phyloP scores from a whole-genome alignment of 2,888 invertebrate species.

The Bibio marci region DNA sequence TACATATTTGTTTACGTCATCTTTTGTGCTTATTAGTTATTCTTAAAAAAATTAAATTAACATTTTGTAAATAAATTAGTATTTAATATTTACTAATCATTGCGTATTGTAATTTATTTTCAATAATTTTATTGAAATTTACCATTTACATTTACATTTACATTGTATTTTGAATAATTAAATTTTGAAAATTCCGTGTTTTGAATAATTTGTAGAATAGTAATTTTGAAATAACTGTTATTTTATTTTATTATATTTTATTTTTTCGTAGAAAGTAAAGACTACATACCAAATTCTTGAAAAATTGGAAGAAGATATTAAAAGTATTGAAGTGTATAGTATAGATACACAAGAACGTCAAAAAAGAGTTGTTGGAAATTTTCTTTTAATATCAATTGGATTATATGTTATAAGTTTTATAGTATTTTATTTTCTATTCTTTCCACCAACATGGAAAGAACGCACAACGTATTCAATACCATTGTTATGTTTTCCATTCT shows the following conservation, averaged over 20 bases:
- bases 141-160: too few relatives aligned
- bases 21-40: slow-evolving; percentile 1
- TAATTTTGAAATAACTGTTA: slow-evolving; percentile 7
- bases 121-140: too few relatives aligned
- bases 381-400: slow-evolving; percentile 51
- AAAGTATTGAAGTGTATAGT: slow-evolving; percentile 62
- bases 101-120: too few relatives aligned
- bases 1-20: slow-evolving; percentile 1
- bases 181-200: neutral
- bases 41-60: too few relatives aligned
- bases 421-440: slow-evolving; percentile 64
- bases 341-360: slow-evolving; percentile 63
- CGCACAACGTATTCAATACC: slow-evolving; percentile 61
- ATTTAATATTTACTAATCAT: too few relatives aligned
- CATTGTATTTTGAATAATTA: too few relatives aligned
- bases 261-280: slow-evolving; percentile 32
- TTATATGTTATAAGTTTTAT: slow-evolving; percentile 53
- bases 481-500: slow-evolving; percentile 58
- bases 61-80: too few relatives aligned
- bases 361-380: slow-evolving; percentile 63
- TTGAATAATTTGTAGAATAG: neutral
- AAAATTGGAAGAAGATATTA: slow-evolving; percentile 61
- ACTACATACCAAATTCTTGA: slow-evolving; percentile 40
- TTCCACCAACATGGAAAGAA: slow-evolving; percentile 56
- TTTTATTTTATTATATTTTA: slow-evolving; percentile 7